Percentiles rank a stretch among this genome's conserved stretches.
Evolutionary conservation across 2,888 invertebrate species (phyloP).

Genomic region (Cheilosia impressa): DNA sequence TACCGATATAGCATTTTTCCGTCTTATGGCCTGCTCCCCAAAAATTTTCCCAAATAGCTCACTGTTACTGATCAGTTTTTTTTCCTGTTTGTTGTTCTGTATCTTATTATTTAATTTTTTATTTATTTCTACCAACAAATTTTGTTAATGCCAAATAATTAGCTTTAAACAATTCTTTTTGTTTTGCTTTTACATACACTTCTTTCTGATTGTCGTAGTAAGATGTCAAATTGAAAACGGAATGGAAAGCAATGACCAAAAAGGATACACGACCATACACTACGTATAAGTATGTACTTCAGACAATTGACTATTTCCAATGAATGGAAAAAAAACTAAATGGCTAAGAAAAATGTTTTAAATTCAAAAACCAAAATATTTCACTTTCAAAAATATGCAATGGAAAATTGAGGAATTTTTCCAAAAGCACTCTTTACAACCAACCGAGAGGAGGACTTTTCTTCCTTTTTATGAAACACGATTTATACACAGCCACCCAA

Average conservation of each 20-base stretch:
- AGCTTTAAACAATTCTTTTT: constrained; percentile 7
- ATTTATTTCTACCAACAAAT: constrained; percentile 4
- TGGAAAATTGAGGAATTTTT: neutral
- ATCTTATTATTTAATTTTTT: constrained; percentile 5
- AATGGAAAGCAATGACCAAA: constrained; percentile 43
- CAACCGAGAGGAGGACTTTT: constrained; percentile 5
- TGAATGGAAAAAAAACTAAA: neutral
- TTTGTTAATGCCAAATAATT: neutral
- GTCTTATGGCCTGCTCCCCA: constrained; percentile 41
- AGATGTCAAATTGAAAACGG: constrained; percentile 56
- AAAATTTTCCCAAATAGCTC: constrained; percentile 28
- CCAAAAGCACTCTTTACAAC: constrained; percentile 19
- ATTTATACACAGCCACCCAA: constrained; percentile 47
- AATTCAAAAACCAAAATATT: constrained; percentile 10
- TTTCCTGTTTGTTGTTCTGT: neutral
- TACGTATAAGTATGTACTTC: constrained; percentile 26
- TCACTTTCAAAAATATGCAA: constrained; percentile 18
- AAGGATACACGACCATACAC: constrained; percentile 43
- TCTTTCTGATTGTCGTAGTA: constrained; percentile 40
- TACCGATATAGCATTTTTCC: constrained; percentile 73
- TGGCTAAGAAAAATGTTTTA: neutral
- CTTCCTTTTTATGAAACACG: constrained; percentile 23
- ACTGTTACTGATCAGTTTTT: constrained; percentile 21
- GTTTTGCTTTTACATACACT: constrained; percentile 14
- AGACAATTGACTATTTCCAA: constrained; percentile 52